phyloP scores from a whole-genome alignment of 2,113 vertebrate species.

The Callocephalon fimbriatum region DNA sequence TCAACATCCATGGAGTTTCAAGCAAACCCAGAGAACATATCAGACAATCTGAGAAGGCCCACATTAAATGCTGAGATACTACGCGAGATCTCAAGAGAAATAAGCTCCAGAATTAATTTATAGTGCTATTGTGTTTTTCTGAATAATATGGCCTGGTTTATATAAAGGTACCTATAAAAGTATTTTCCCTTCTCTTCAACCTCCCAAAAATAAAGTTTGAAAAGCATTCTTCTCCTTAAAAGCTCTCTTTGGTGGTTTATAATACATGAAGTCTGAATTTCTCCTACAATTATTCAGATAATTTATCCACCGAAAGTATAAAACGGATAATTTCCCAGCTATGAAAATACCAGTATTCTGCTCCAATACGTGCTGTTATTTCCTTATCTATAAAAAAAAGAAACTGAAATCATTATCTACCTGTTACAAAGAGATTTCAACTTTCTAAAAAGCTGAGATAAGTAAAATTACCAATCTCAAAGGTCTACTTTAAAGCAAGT shows the following conservation, averaged over 20 bases:
- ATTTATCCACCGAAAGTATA: constrained; percentile 20
- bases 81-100: neutral
- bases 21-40: neutral
- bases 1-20: neutral
- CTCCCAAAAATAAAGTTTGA: constrained; percentile 50
- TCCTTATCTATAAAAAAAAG: constrained; percentile 5
- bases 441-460: constrained; percentile 63
- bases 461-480: constrained; percentile 40
- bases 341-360: constrained; percentile 10
- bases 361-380: neutral
- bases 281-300: constrained; percentile 24
- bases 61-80: neutral
- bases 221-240: constrained; percentile 44
- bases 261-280: neutral
- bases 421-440: constrained; percentile 33
- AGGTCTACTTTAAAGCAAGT: constrained; percentile 49
- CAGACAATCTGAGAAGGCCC: neutral
- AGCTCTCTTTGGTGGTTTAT: neutral
- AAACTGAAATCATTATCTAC: constrained; percentile 47
- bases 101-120: neutral
- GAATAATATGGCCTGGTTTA: neutral
- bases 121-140: neutral
- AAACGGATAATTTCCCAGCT: constrained; percentile 26
- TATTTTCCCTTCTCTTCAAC: constrained; percentile 1
- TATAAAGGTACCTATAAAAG: neutral